These are phyloP conservation scores for Battus philenor DNA, from an alignment of 1,140 invertebrate species.

Conservation along the genomic window DNA sequence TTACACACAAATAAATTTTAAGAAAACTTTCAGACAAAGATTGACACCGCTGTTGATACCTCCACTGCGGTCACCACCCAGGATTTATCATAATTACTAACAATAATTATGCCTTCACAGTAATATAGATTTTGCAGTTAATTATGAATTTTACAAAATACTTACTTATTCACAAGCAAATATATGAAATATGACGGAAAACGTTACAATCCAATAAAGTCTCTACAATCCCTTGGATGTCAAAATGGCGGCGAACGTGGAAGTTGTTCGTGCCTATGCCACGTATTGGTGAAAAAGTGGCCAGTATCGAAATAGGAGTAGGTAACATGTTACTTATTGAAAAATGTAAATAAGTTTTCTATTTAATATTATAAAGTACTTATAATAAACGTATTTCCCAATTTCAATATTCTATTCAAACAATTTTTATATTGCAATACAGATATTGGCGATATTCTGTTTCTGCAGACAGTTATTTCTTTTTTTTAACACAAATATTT, in stretches of 20 bases:
- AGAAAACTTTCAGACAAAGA: conserved; percentile 39
- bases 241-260: conserved; percentile 86
- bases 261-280: conserved; percentile 84
- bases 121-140: conserved; percentile 13
- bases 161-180: conserved; percentile 80
- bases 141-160: conserved; percentile 29
- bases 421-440: too few species aligned
- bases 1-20: not conserved
- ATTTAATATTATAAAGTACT: too few species aligned
- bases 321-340: too few species aligned
- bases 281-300: conserved; percentile 80
- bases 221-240: conserved; percentile 84
- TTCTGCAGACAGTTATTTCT: too few species aligned
- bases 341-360: too few species aligned
- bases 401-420: too few species aligned
- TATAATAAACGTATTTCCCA: too few species aligned
- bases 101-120: not conserved
- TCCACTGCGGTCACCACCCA: conserved; percentile 33
- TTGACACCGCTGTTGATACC: conserved; percentile 58
- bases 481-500: too few species aligned
- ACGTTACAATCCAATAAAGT: conserved; percentile 82
- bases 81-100: conserved; percentile 19
- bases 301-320: conserved; percentile 44
- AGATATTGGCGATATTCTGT: too few species aligned
- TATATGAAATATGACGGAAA: conserved; percentile 80